Evolutionary conservation across 2,113 vertebrate genomes (phyloP).

Genomic region (Hippoglossus stenolepis): DNA sequence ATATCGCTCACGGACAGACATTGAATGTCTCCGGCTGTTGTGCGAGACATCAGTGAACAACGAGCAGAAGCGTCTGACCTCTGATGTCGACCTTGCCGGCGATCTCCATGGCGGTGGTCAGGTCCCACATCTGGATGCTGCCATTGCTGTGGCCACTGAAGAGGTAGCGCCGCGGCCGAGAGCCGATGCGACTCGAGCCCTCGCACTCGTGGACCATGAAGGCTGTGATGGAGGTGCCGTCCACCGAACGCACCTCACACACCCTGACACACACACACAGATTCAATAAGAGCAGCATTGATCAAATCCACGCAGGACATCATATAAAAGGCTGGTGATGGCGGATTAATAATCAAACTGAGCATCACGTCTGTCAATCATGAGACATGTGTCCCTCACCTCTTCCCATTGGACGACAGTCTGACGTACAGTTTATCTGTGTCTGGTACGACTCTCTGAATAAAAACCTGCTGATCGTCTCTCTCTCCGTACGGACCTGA

Average conservation of each 20-base stretch:
- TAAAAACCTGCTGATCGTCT: slow-evolving; percentile 93
- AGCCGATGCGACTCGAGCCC: slow-evolving; percentile 90
- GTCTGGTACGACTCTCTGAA: slow-evolving; percentile 92
- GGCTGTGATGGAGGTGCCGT: slow-evolving; percentile 86
- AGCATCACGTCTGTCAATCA: not conserved
- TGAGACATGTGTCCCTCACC: slow-evolving; percentile 72
- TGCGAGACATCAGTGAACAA: too few species aligned
- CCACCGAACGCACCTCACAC: slow-evolving; percentile 90
- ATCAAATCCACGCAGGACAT: not conserved
- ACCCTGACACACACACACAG: slow-evolving; percentile 81
- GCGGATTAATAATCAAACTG: too few species aligned
- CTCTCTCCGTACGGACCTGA: slow-evolving; percentile 91
- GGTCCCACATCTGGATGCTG: slow-evolving; percentile 95
- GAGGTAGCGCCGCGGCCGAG: slow-evolving; percentile 87
- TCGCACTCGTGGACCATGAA: slow-evolving; percentile 94
- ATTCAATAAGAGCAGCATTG: not conserved
- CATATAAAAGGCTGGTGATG: not conserved
- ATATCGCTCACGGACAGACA: not conserved
- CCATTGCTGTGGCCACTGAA: slow-evolving; percentile 92
- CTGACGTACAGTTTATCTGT: slow-evolving; percentile 90
- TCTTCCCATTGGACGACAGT: slow-evolving; percentile 91
- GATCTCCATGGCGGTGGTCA: slow-evolving; percentile 92
- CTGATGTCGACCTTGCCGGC: slow-evolving; percentile 82
- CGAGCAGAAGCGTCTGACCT: slow-evolving; percentile 61
- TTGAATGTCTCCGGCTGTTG: too few species aligned